Percentiles rank a stretch among this genome's conserved stretches.
Conservation (phyloP, 1,140 invertebrate species). For the Zaprionus nigranus region DNA sequence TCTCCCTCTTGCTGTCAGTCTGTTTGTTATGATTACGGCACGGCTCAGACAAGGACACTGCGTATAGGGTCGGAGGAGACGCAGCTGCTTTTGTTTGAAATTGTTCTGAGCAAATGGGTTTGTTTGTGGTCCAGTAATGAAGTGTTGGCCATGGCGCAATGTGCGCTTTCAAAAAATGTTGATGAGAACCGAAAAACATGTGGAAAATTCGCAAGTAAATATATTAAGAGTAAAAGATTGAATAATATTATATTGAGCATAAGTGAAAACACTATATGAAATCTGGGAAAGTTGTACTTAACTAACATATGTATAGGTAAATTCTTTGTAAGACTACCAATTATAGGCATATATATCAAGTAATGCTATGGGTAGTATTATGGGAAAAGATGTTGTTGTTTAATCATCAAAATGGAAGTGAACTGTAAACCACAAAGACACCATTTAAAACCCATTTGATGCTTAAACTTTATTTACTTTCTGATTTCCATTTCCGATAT, state of each 20-base stretch:
- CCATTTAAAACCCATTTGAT: neutral
- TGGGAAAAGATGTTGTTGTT: no score
- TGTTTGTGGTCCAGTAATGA: constrained; percentile 34
- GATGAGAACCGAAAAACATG: neutral
- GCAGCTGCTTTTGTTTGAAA: constrained; percentile 36
- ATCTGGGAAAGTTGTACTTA: neutral
- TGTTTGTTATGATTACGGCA: constrained; percentile 42
- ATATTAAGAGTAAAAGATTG: constrained; percentile 5
- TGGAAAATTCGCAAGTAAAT: constrained; percentile 1
- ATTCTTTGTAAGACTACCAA: no score
- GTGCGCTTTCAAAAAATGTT: constrained; percentile 22
- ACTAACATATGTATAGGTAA: no score
- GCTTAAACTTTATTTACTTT: neutral
- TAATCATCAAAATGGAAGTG: neutral
- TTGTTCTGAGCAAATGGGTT: constrained; percentile 27
- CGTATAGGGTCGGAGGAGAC: neutral
- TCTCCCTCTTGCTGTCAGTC: constrained; percentile 10
- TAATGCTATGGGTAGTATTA: no score
- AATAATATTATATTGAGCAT: neutral
- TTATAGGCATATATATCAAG: no score
- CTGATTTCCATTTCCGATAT: neutral
- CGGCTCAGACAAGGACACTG: constrained; percentile 12
- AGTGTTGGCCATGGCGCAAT: constrained; percentile 19
- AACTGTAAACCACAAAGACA: neutral
- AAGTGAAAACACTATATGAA: neutral